Conservation (phyloP, 2,797 vertebrate genomes). For the Enteromius argenteus region DNA sequence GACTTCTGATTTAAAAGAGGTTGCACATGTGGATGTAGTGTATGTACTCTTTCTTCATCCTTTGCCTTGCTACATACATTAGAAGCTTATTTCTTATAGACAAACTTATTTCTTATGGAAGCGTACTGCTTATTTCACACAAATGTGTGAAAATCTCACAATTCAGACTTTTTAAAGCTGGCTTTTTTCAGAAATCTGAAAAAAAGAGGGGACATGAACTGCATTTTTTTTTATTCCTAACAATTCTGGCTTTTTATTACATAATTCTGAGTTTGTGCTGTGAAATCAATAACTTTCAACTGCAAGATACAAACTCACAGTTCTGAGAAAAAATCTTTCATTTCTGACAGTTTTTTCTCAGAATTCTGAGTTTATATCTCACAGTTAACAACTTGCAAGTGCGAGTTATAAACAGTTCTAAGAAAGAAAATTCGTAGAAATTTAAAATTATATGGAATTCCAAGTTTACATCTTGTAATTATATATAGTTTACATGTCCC, state of each 20-base stretch:
- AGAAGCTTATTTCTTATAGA: background rate
- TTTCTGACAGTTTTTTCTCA: background rate
- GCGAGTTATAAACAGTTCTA: too few species aligned
- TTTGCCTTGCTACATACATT: background rate
- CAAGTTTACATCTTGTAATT: background rate
- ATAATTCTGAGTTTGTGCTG: background rate
- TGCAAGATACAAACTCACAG: background rate
- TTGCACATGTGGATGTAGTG: background rate
- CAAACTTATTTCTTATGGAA: too few species aligned
- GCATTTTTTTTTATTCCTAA: too few species aligned
- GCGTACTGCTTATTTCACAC: too few species aligned
- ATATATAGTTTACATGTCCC: too few species aligned
- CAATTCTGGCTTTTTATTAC: background rate
- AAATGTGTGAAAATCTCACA: background rate
- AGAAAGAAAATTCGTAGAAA: too few species aligned
- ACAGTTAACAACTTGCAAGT: too few species aligned
- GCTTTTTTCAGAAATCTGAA: background rate
- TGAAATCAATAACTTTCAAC: background rate
- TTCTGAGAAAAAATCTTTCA: background rate
- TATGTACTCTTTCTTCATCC: background rate
- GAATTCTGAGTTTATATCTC: background rate
- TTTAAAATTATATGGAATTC: too few species aligned
- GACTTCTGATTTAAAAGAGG: background rate
- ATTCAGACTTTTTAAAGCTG: background rate
- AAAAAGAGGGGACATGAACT: too few species aligned